Evolutionary conservation across 92 coral and sea anemone genomes (phyloP).

Genomic region (Parazoanthus darwini): DNA sequence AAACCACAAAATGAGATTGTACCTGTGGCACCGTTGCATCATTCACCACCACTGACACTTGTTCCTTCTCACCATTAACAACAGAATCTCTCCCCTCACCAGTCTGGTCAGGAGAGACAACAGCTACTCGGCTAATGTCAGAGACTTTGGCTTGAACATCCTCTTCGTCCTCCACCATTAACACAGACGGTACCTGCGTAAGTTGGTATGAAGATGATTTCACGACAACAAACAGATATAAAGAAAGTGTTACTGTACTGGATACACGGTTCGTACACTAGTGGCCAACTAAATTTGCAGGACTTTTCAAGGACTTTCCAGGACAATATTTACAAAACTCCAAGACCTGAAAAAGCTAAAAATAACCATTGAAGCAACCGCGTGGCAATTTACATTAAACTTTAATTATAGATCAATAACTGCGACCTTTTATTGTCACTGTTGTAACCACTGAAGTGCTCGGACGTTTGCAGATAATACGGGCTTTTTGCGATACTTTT

Average conservation of each 20-base stretch:
- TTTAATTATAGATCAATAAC: no score
- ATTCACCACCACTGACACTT: background rate
- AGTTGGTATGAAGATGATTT: background rate
- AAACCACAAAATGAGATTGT: background rate
- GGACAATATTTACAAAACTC: no score
- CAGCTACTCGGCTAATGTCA: background rate
- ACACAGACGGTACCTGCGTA: conserved; percentile 11
- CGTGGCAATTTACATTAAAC: no score
- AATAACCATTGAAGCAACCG: no score
- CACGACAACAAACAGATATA: background rate
- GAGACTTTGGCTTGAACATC: background rate
- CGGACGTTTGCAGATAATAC: no score
- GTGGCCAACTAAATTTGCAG: no score
- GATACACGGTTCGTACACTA: no score
- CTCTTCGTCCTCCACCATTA: conserved; percentile 29
- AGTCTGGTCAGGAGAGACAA: background rate
- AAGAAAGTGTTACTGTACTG: background rate
- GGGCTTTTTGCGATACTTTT: no score
- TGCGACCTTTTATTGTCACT: no score
- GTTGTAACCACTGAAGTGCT: no score
- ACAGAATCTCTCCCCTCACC: background rate
- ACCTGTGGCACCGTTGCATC: background rate
- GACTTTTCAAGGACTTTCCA: no score
- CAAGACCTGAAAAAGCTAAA: no score
- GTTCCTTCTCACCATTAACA: background rate